A percentile compares a stretch with the other conserved stretches of the same genome.
Evolutionary conservation across 2,113 vertebrate genomes (phyloP).

Genomic region (Nannobrachium achirus): DNA sequence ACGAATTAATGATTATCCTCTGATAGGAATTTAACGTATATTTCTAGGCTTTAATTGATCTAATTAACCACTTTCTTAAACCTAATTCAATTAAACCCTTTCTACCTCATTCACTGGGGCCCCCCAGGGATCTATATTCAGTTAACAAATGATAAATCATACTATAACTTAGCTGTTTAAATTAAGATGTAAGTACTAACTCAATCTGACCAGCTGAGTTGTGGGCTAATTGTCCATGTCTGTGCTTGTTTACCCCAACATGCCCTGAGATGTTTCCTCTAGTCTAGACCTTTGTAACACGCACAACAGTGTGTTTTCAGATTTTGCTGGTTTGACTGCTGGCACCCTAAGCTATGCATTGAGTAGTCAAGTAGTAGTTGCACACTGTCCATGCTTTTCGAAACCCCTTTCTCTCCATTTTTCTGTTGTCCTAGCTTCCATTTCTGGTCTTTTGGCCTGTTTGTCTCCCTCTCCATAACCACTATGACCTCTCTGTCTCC

Average conservation of each 20-base stretch:
- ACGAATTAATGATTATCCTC: no score
- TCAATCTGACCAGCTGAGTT: constrained; percentile 43
- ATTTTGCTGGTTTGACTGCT: constrained; percentile 49
- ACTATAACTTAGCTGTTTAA: no score
- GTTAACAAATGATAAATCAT: no score
- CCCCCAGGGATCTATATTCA: no score
- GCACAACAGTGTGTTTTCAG: constrained; percentile 41
- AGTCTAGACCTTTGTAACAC: no score
- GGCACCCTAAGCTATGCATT: constrained; percentile 58
- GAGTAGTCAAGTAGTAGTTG: constrained; percentile 57
- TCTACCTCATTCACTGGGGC: no score
- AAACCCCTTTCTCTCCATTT: background rate
- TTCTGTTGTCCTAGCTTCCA: background rate
- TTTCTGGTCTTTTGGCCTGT: background rate
- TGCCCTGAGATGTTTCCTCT: no score
- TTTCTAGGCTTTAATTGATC: no score
- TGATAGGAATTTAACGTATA: no score
- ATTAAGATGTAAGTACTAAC: no score
- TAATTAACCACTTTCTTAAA: constrained; percentile 33
- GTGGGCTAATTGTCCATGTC: constrained; percentile 39
- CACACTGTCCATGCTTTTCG: constrained; percentile 28
- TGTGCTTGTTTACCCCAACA: constrained; percentile 49
- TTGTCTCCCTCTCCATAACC: background rate
- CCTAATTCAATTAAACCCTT: no score
- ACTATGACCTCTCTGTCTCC: background rate